Conservation (phyloP, 2,113 vertebrate species). For the Caloenas nicobarica region DNA sequence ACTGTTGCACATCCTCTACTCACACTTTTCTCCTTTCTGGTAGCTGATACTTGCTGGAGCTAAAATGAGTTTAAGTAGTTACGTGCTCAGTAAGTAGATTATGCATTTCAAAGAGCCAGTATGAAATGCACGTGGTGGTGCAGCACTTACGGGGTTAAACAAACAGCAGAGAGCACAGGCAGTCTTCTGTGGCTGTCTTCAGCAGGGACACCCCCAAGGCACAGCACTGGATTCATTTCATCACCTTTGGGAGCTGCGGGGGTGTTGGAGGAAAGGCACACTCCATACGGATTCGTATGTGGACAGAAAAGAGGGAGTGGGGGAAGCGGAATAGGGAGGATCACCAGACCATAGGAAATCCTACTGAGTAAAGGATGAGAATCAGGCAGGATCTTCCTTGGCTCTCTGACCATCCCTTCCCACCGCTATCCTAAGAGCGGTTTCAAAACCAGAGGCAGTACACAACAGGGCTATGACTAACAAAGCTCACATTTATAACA, state of each 20-base stretch:
- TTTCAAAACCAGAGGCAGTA: background rate
- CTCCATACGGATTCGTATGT: background rate
- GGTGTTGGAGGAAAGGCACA: background rate
- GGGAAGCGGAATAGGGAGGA: background rate
- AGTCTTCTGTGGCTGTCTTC: background rate
- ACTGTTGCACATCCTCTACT: background rate
- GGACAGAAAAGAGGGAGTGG: background rate
- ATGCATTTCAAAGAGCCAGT: background rate
- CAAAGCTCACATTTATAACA: background rate
- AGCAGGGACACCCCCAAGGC: background rate
- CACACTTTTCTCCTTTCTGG: background rate
- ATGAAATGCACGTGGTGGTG: accelerated
- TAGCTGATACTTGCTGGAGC: too few relatives aligned
- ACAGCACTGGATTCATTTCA: background rate
- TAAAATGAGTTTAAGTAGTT: background rate
- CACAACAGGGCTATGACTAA: background rate
- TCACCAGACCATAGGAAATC: background rate
- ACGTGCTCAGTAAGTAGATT: background rate
- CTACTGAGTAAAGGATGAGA: background rate
- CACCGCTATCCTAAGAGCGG: accelerated
- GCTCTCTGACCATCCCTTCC: background rate
- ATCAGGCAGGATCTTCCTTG: background rate
- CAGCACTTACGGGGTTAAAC: background rate
- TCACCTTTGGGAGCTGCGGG: background rate
- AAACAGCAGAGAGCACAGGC: background rate